Percentiles rank a stretch among this genome's conserved stretches.
These are phyloP conservation scores for Dyspetes luteomarginatus DNA, from an alignment of 2,888 invertebrate species.

Conservation along the genomic window DNA sequence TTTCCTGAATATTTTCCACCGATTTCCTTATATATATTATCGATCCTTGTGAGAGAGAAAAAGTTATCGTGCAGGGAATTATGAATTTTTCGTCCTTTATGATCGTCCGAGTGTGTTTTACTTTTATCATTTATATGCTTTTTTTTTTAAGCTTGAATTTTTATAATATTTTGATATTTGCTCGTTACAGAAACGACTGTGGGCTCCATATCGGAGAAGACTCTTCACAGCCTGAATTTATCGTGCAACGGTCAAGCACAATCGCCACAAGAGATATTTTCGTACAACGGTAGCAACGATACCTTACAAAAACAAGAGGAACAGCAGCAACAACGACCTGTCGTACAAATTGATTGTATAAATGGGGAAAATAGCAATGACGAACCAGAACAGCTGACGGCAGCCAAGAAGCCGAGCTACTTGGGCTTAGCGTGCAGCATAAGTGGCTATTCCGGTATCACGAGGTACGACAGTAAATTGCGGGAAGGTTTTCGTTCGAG, in stretches of 20 bases:
- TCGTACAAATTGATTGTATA: conserved; percentile 56
- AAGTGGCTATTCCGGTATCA: conserved; percentile 94
- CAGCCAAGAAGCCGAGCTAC: conserved; percentile 92
- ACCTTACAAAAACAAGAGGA: conserved; percentile 72
- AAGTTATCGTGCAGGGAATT: too few relatives aligned
- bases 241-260: conserved; percentile 82
- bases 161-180: too few relatives aligned
- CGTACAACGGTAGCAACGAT: conserved; percentile 75
- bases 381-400: conserved; percentile 78
- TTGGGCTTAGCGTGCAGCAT: conserved; percentile 95
- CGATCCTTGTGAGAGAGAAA: too few relatives aligned
- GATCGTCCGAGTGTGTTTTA: too few relatives aligned
- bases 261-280: conserved; percentile 72
- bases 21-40: too few relatives aligned
- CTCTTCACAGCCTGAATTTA: conserved; percentile 84
- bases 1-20: too few relatives aligned
- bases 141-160: too few relatives aligned
- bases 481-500: conserved; percentile 86
- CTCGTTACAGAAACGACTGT: conserved; percentile 84
- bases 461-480: conserved; percentile 93
- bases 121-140: too few relatives aligned
- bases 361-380: conserved; percentile 65
- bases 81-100: too few relatives aligned
- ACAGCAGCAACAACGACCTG: conserved; percentile 70
- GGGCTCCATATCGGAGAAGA: conserved; percentile 83